Percentiles rank a stretch among this genome's conserved stretches.
phyloP scores from a whole-genome alignment of 2,797 vertebrate species.

The Sarcoramphus papa region DNA sequence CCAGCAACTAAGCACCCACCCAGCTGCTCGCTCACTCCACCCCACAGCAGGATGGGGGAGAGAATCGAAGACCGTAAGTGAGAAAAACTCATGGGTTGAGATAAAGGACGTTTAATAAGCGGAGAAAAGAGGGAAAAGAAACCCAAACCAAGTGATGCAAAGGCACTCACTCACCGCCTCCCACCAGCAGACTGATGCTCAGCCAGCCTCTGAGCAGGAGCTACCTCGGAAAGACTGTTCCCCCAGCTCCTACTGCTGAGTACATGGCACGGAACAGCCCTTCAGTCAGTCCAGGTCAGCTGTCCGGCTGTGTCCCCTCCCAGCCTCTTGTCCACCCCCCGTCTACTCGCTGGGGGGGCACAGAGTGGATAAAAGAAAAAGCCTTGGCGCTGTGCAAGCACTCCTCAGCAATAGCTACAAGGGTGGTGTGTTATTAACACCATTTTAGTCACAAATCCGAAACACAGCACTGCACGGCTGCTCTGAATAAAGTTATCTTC shows the following conservation, averaged over 20 bases:
- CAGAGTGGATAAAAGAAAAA: not conserved
- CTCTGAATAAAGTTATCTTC: not conserved
- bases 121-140: not conserved
- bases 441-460: rapidly evolving
- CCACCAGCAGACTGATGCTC: not conserved
- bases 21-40: not conserved
- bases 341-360: not conserved
- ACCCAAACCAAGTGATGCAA: not conserved
- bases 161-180: not conserved
- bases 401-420: not conserved
- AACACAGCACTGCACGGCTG: not conserved
- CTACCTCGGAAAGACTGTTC: not conserved
- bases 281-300: not conserved
- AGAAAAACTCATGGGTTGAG: not conserved
- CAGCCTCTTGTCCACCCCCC: not conserved
- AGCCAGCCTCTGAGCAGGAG: not conserved
- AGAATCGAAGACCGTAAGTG: not conserved
- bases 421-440: not conserved
- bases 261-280: not conserved
- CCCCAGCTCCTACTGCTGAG: not conserved
- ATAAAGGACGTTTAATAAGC: not conserved
- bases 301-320: not conserved
- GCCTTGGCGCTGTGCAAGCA: not conserved
- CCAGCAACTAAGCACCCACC: not conserved
- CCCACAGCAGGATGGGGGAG: not conserved